phyloP scores from a whole-genome alignment of 2,888 invertebrate species.

The Hermaeophaga mercurialis region DNA sequence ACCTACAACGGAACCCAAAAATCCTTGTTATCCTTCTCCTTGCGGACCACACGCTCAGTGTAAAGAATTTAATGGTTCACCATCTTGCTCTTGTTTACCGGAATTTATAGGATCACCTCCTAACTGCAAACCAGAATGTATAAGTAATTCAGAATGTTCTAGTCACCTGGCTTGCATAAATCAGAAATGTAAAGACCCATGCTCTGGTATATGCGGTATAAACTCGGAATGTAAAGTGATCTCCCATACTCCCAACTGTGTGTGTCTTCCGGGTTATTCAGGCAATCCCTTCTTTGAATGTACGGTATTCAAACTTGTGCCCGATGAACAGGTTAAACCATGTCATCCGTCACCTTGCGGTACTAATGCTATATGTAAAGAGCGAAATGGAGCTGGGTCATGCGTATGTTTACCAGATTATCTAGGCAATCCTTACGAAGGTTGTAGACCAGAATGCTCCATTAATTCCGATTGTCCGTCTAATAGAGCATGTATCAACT shows the following conservation, averaged over 20 bases:
- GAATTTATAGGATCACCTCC: constrained; percentile 76
- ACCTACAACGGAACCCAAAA: constrained; percentile 41
- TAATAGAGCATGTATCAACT: constrained; percentile 69
- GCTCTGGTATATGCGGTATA: constrained; percentile 63
- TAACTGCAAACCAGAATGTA: constrained; percentile 78
- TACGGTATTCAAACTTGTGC: constrained; percentile 35
- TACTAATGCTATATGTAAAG: constrained; percentile 65
- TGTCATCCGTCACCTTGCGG: constrained; percentile 71
- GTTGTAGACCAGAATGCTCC: constrained; percentile 68
- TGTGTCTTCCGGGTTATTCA: constrained; percentile 61
- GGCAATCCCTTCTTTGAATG: constrained; percentile 66
- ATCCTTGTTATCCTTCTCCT: constrained; percentile 65
- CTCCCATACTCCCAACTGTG: constrained; percentile 65
- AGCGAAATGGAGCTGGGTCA: constrained; percentile 58
- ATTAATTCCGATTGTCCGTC: constrained; percentile 70
- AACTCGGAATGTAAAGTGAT: constrained; percentile 63
- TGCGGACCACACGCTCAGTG: constrained; percentile 73
- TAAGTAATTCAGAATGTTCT: constrained; percentile 73
- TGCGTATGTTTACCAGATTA: constrained; percentile 66
- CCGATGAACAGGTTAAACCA: constrained; percentile 54
- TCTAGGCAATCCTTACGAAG: constrained; percentile 69
- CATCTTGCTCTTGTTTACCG: constrained; percentile 73
- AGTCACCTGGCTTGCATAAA: constrained; percentile 74
- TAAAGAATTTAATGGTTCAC: constrained; percentile 63
- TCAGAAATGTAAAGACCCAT: constrained; percentile 75